Percentiles rank a stretch among this genome's conserved stretches.
These are phyloP conservation scores for Lasioglossum calceatum DNA, from an alignment of 2,888 invertebrate species.

Conservation along the genomic window DNA sequence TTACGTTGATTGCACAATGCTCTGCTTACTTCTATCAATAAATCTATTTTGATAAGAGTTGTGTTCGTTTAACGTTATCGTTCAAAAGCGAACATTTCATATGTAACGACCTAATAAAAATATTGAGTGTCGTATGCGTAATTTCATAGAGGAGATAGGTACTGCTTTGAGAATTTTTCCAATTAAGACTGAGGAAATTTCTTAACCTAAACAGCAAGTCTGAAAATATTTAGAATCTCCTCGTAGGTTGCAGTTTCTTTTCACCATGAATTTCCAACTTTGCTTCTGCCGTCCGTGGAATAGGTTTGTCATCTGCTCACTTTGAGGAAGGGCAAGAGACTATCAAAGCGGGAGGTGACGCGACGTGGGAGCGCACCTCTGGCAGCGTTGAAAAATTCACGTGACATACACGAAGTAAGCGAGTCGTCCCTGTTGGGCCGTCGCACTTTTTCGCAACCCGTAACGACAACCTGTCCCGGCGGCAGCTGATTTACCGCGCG, in stretches of 20 bases:
- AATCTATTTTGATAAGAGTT: too few species aligned
- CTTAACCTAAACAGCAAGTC: not conserved
- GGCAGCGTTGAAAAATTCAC: slow-evolving; percentile 47
- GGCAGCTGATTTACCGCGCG: slow-evolving; percentile 60
- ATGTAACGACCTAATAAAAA: too few species aligned
- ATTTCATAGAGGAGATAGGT: too few species aligned
- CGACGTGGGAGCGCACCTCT: not conserved
- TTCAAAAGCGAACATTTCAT: too few species aligned
- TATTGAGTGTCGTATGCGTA: too few species aligned
- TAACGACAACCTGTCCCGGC: slow-evolving; percentile 28
- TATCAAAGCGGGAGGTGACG: not conserved
- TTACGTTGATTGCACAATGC: too few species aligned
- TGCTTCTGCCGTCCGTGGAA: not conserved
- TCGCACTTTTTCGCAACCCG: slow-evolving; percentile 26
- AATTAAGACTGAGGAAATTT: not conserved
- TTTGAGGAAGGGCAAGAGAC: not conserved
- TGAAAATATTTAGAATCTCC: not conserved
- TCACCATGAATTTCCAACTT: not conserved
- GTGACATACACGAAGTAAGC: not conserved
- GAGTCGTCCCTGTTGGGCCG: slow-evolving; percentile 4
- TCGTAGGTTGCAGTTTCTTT: not conserved
- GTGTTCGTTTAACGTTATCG: too few species aligned
- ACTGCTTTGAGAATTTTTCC: not conserved
- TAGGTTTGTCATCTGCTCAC: not conserved
- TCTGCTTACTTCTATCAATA: too few species aligned